Evolutionary conservation across 2,113 vertebrate genomes (phyloP).

Genomic region (Zosterops japonicus): DNA sequence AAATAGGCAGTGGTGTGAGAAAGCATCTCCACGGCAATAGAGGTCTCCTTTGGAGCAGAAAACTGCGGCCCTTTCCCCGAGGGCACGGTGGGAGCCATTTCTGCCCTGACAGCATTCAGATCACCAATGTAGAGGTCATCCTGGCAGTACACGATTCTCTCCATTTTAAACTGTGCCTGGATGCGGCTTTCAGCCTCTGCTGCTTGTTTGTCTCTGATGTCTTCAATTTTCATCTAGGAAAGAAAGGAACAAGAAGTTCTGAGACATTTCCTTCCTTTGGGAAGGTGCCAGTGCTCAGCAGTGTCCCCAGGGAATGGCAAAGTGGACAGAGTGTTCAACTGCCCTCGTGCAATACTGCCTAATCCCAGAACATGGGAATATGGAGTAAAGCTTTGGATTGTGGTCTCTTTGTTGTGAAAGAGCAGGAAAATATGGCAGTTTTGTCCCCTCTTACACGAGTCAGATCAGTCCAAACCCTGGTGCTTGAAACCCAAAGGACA

Average conservation of each 20-base stretch:
- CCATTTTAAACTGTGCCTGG: constrained; percentile 86
- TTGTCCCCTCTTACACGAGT: rapidly evolving
- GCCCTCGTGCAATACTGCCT: neutral
- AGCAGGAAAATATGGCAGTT: neutral
- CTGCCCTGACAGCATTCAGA: constrained; percentile 4
- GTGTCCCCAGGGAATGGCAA: neutral
- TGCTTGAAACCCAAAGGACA: neutral
- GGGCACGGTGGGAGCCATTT: rapidly evolving
- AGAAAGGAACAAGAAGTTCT: neutral
- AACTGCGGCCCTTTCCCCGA: neutral
- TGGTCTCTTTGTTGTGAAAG: neutral
- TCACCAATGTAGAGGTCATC: constrained; percentile 72
- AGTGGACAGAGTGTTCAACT: neutral
- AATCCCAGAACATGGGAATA: neutral
- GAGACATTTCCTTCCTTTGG: neutral
- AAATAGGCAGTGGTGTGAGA: constrained; percentile 55
- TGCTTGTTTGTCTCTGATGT: constrained; percentile 71
- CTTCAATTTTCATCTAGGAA: constrained; percentile 77
- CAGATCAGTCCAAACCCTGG: neutral
- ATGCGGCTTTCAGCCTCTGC: constrained; percentile 67
- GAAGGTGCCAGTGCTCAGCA: neutral
- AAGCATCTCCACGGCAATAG: constrained; percentile 9
- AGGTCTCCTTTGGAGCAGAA: rapidly evolving
- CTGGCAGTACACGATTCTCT: constrained; percentile 84
- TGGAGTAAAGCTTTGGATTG: neutral